Evolutionary conservation across 2,888 invertebrate genomes (phyloP).

Genomic region (Nemurella pictetii): DNA sequence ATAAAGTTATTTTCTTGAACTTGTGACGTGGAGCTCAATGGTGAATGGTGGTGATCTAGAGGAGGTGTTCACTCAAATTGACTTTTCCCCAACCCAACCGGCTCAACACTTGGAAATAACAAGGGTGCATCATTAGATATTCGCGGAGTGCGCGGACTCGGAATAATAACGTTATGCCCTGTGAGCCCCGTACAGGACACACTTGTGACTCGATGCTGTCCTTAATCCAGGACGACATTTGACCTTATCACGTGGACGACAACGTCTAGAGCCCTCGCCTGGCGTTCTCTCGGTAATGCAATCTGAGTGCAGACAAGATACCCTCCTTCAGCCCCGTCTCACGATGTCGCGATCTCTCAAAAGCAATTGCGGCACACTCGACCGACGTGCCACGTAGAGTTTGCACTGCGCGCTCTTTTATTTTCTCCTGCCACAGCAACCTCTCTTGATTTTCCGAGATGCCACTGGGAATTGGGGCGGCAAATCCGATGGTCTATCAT

Average conservation of each 20-base stretch:
- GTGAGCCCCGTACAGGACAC: not conserved
- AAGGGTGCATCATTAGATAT: not conserved
- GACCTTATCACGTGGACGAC: not conserved
- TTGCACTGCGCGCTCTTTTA: not conserved
- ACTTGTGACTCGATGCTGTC: no score
- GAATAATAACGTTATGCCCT: not conserved
- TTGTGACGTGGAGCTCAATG: no score
- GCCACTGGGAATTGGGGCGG: not conserved
- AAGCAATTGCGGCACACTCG: not conserved
- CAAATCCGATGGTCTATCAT: not conserved
- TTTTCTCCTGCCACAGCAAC: no score
- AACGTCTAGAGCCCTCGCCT: not conserved
- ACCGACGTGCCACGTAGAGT: not conserved
- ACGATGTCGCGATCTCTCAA: not conserved
- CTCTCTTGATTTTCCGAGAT: not conserved
- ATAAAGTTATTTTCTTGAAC: not conserved
- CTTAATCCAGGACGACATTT: not conserved
- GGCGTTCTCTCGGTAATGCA: not conserved
- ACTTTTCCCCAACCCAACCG: no score
- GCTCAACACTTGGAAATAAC: not conserved
- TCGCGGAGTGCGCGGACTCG: not conserved
- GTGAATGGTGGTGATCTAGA: no score
- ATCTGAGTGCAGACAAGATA: not conserved
- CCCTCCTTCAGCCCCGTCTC: not conserved
- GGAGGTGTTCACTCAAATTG: no score